Percentiles rank a stretch among this genome's conserved stretches.
phyloP scores from a whole-genome alignment of 2,888 invertebrate species.

The Cataglyphis albicans region DNA sequence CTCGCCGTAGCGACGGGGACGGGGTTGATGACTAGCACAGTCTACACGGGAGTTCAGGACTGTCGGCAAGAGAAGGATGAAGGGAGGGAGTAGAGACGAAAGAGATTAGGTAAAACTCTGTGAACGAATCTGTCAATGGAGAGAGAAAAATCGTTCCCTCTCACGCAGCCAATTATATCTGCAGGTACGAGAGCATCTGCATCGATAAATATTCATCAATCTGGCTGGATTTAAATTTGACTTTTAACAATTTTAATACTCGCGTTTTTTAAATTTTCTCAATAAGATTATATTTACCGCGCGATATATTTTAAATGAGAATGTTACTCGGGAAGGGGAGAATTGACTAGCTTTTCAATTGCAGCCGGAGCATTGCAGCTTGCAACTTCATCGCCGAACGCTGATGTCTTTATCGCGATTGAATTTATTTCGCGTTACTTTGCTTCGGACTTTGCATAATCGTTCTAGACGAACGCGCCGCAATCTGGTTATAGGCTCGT shows the following conservation, averaged over 20 bases:
- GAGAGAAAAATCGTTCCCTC: neutral
- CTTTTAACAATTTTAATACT: neutral
- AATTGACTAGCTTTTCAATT: constrained; percentile 23
- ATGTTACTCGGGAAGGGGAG: neutral
- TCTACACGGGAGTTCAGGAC: constrained; percentile 65
- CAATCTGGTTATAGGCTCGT: constrained; percentile 43
- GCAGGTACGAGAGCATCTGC: neutral
- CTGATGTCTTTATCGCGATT: constrained; percentile 44
- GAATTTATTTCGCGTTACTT: constrained; percentile 41
- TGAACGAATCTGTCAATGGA: neutral
- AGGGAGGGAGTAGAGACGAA: neutral
- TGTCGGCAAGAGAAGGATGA: constrained; percentile 30
- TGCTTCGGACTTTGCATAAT: constrained; percentile 35
- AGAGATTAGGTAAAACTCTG: constrained; percentile 9
- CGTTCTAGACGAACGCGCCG: constrained; percentile 39
- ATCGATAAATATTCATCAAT: neutral
- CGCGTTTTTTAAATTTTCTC: neutral
- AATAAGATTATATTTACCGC: neutral
- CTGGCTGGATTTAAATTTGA: neutral
- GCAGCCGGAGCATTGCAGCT: neutral
- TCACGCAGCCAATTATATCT: neutral
- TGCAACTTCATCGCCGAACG: constrained; percentile 26
- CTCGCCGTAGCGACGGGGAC: constrained; percentile 61
- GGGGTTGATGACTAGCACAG: constrained; percentile 72
- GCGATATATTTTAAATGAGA: neutral